A percentile compares a stretch with the other conserved stretches of the same genome.
Conservation (phyloP, 1,140 invertebrate species). For the Subanguina moxae region DNA sequence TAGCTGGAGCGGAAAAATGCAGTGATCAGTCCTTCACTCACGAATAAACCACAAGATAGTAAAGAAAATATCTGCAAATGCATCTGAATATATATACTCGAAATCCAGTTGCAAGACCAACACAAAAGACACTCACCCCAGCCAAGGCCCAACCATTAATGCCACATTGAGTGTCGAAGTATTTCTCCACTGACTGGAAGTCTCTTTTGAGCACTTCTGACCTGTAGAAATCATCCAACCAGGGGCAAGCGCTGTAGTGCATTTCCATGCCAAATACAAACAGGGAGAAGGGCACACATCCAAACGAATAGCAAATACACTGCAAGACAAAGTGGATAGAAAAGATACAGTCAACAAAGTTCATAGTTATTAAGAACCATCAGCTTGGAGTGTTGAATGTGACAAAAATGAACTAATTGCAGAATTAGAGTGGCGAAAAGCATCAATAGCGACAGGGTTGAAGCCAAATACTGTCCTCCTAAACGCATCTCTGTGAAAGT, state of each 20-base stretch:
- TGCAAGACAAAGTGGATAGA: too few species aligned
- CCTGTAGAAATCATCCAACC: conserved; percentile 55
- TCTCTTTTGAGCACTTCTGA: conserved; percentile 41
- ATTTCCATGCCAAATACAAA: conserved; percentile 57
- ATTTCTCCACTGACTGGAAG: conserved; percentile 45
- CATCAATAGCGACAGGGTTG: conserved; percentile 20
- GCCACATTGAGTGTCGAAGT: conserved; percentile 57
- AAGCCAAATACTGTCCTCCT: conserved; percentile 36
- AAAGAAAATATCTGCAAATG: conserved; percentile 57
- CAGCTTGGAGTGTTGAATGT: conserved; percentile 40
- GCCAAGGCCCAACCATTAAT: conserved; percentile 57
- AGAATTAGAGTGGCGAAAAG: conserved; percentile 31
- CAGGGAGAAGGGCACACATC: conserved; percentile 51
- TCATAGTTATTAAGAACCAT: conserved; percentile 21
- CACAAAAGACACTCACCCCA: conserved; percentile 45
- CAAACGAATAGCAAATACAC: conserved; percentile 57
- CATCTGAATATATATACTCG: too few species aligned
- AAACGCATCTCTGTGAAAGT: conserved; percentile 50
- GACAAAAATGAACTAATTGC: conserved; percentile 39
- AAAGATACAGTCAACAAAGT: too few species aligned
- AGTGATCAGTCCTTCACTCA: conserved; percentile 54
- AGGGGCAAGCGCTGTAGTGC: conserved; percentile 56
- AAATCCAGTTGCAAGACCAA: too few species aligned
- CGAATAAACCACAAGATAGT: conserved; percentile 54
- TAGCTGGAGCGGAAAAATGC: conserved; percentile 50